phyloP scores from a whole-genome alignment of 2,797 vertebrate species.

The Oceanodroma leucorhoa region DNA sequence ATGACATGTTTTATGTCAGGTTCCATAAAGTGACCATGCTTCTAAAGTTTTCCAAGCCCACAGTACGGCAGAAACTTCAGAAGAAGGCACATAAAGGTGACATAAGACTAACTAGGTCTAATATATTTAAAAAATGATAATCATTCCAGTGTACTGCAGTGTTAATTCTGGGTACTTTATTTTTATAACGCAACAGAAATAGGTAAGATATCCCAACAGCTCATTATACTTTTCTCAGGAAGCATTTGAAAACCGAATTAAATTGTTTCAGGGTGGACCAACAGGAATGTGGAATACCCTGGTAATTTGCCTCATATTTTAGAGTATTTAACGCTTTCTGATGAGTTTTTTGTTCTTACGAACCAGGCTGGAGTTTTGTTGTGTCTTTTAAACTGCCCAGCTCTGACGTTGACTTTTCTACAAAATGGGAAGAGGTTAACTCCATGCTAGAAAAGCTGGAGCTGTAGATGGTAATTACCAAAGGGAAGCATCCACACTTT shows the following conservation, averaged over 20 bases:
- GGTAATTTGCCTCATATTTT: background rate
- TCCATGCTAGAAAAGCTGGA: background rate
- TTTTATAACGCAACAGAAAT: background rate
- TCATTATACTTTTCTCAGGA: background rate
- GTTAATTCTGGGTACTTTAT: background rate
- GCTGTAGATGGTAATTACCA: background rate
- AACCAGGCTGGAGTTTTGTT: background rate
- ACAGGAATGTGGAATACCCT: background rate
- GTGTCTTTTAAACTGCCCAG: background rate
- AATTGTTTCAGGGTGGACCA: background rate
- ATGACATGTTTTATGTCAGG: background rate
- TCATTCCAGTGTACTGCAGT: background rate
- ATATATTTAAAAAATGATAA: background rate
- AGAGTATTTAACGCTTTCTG: background rate
- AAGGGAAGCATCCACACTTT: background rate
- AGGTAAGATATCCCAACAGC: background rate
- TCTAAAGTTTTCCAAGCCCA: background rate
- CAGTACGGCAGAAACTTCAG: background rate
- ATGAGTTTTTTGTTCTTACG: background rate
- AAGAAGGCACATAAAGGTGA: background rate
- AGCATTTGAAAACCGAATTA: background rate
- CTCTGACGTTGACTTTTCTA: background rate
- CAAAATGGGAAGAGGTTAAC: background rate
- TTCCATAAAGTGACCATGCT: background rate
- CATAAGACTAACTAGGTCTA: background rate